A percentile compares a stretch with the other conserved stretches of the same genome.
Conservation (phyloP, 1,140 invertebrate species). For the Saccostrea echinata region DNA sequence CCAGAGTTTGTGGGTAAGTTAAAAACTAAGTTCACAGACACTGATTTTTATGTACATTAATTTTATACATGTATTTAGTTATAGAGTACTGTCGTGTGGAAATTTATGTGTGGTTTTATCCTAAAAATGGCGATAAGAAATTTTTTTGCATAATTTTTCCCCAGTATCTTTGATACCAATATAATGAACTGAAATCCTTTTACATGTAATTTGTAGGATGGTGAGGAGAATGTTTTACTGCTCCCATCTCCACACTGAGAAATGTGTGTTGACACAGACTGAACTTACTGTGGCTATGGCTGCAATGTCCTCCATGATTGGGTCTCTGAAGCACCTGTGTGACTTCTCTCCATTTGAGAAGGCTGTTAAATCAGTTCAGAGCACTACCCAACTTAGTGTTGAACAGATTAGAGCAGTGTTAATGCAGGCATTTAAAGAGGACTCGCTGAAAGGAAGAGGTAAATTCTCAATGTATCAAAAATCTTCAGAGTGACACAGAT, state of each 20-base stretch:
- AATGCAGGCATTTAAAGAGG: background rate
- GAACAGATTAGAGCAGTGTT: background rate
- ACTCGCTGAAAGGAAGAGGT: background rate
- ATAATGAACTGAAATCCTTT: background rate
- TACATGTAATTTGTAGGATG: background rate
- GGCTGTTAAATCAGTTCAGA: background rate
- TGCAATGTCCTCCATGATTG: background rate
- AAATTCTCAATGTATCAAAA: no score
- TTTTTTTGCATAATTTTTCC: no score
- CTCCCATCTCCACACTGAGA: background rate
- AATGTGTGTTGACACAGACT: background rate
- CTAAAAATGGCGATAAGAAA: no score
- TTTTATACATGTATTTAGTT: no score
- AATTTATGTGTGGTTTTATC: no score
- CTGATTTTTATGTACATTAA: no score
- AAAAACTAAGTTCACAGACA: no score
- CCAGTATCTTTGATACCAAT: no score
- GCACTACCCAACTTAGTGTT: background rate
- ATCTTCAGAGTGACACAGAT: no score
- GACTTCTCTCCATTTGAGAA: background rate
- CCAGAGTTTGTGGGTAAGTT: background rate
- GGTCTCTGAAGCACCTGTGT: background rate
- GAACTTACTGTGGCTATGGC: background rate
- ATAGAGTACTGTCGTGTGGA: no score
- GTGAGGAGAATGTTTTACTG: constrained; percentile 29